phyloP scores from a whole-genome alignment of 2,888 invertebrate genomes.

The Acronicta leporina region DNA sequence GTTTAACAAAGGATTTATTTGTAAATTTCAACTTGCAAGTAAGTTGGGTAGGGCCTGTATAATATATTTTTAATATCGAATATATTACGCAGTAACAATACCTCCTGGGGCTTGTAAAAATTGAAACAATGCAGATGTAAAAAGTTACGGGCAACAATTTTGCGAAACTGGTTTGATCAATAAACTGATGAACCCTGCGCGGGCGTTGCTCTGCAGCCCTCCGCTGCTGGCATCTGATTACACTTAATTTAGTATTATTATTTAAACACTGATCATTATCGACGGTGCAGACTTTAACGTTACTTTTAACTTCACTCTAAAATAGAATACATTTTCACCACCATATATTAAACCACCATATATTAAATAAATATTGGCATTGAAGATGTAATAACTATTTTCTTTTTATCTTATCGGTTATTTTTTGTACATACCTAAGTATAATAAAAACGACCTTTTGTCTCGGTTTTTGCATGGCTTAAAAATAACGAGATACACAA shows the following conservation, averaged over 20 bases:
- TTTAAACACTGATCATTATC: conserved; percentile 47
- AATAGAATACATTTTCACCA: neutral
- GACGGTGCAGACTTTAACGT: conserved; percentile 23
- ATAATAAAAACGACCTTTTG: too few species aligned
- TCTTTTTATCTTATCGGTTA: too few species aligned
- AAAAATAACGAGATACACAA: too few species aligned
- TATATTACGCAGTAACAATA: conserved; percentile 9
- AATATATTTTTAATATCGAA: neutral
- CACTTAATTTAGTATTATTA: conserved; percentile 63
- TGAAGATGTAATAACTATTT: too few species aligned
- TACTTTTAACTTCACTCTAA: neutral
- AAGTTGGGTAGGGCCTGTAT: neutral
- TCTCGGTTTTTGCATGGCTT: too few species aligned
- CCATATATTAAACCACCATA: too few species aligned
- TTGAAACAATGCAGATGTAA: conserved; percentile 57
- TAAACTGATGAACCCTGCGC: conserved; percentile 59
- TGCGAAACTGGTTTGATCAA: conserved; percentile 71
- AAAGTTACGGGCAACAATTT: conserved; percentile 59
- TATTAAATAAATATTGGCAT: too few species aligned
- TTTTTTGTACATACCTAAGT: too few species aligned
- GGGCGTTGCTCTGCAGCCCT: conserved; percentile 71
- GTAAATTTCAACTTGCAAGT: too few species aligned
- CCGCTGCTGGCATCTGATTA: conserved; percentile 62
- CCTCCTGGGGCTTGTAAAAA: conserved; percentile 44
- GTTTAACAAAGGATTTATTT: too few species aligned